Percentiles rank a stretch among this genome's conserved stretches.
phyloP scores from a whole-genome alignment of 2,888 invertebrate genomes.

The Galerucella nymphaeae region DNA sequence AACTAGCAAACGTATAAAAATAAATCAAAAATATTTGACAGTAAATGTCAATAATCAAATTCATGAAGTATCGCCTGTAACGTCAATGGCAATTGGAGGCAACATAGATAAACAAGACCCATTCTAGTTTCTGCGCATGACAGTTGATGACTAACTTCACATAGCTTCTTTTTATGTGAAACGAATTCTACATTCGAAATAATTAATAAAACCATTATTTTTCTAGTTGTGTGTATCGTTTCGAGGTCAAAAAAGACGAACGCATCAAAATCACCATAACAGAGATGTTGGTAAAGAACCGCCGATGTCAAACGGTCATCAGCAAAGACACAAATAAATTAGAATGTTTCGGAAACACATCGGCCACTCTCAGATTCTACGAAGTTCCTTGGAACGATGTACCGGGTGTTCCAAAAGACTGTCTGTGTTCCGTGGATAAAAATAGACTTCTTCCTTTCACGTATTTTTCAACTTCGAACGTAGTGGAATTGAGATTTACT shows the following conservation, averaged over 20 bases:
- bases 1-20: too few species aligned
- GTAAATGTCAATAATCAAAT: too few species aligned
- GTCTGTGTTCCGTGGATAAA: slow-evolving; percentile 76
- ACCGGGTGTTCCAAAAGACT: slow-evolving; percentile 80
- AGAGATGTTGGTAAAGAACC: slow-evolving; percentile 71
- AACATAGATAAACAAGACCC: too few species aligned
- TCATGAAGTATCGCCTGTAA: too few species aligned
- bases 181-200: too few species aligned
- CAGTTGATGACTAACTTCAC: too few species aligned
- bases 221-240: slow-evolving; percentile 84
- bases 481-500: slow-evolving; percentile 84
- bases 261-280: slow-evolving; percentile 81
- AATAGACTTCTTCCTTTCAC: slow-evolving; percentile 73
- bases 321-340: slow-evolving; percentile 76
- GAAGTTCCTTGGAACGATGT: slow-evolving; percentile 81
- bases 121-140: too few species aligned
- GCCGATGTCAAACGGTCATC: slow-evolving; percentile 70
- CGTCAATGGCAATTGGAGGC: too few species aligned
- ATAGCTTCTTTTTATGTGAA: too few species aligned
- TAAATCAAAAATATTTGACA: too few species aligned
- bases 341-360: slow-evolving; percentile 77
- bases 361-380: slow-evolving; percentile 78
- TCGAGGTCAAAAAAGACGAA: slow-evolving; percentile 87
- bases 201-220: neutral
- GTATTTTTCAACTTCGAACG: slow-evolving; percentile 79